phyloP scores from a whole-genome alignment of 2,113 vertebrate genomes.

The Chamaetylas fuelleborni region DNA sequence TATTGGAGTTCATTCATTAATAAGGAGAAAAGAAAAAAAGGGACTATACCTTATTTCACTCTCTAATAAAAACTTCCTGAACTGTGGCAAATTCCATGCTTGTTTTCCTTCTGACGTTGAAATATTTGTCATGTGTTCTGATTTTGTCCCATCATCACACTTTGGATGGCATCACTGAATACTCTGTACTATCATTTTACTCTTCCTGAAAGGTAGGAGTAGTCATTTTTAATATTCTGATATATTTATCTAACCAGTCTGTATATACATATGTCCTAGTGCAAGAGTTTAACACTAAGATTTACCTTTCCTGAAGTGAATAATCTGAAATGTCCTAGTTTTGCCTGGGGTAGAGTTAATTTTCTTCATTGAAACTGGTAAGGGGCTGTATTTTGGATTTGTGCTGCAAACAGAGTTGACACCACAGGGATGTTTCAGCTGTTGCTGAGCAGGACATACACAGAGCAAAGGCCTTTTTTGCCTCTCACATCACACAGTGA shows the following conservation, averaged over 20 bases:
- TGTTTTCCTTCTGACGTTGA: neutral
- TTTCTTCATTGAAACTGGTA: neutral
- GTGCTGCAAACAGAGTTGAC: neutral
- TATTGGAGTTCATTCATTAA: neutral
- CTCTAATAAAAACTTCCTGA: neutral
- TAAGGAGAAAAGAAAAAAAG: fast-evolving
- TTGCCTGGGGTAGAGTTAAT: neutral
- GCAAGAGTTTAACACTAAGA: neutral
- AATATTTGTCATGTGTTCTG: neutral
- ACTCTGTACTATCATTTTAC: neutral
- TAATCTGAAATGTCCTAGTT: neutral
- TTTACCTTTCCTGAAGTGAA: neutral
- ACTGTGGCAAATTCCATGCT: neutral
- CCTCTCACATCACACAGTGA: neutral
- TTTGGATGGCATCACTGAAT: neutral
- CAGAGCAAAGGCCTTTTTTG: neutral
- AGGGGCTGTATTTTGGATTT: neutral
- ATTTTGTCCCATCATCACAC: neutral
- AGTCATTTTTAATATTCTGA: neutral
- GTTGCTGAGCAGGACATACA: neutral
- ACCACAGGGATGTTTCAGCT: neutral
- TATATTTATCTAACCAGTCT: neutral
- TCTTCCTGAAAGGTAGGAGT: neutral
- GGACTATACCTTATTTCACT: neutral
- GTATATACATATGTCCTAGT: neutral